phyloP scores from a whole-genome alignment of 2,113 vertebrate genomes.

The Myiozetetes cayanensis region DNA sequence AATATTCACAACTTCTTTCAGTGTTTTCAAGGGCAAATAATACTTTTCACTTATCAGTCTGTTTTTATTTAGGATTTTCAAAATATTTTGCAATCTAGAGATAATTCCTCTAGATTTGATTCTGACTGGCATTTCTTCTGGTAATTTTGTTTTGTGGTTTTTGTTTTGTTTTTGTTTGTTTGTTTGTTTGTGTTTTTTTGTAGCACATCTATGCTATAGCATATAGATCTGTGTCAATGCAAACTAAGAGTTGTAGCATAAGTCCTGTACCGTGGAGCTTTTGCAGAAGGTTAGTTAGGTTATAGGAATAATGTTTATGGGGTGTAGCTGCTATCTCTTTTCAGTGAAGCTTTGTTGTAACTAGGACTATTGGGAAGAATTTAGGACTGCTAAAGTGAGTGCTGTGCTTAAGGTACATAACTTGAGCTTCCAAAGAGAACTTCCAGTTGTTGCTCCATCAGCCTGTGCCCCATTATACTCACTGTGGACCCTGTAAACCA shows the following conservation, averaged over 20 bases:
- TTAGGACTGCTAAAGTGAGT: not conserved
- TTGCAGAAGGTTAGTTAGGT: not conserved
- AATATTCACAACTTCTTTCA: not conserved
- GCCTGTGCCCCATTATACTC: not conserved
- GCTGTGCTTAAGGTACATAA: not conserved
- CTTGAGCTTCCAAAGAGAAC: not conserved
- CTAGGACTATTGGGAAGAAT: not conserved
- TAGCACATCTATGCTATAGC: not conserved
- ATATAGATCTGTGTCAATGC: not conserved
- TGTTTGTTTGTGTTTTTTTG: no score
- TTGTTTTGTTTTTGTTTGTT: no score
- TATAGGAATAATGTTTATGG: not conserved
- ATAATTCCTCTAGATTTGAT: not conserved
- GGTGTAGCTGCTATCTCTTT: not conserved
- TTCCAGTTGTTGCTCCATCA: not conserved
- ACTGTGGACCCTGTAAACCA: not conserved
- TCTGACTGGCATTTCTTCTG: not conserved
- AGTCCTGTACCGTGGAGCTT: not conserved
- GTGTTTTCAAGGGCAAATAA: not conserved
- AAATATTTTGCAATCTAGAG: not conserved
- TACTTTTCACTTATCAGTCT: not conserved
- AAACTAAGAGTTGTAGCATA: not conserved
- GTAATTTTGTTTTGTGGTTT: not conserved
- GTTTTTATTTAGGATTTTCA: not conserved
- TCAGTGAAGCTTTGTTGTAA: not conserved